Percentiles rank a stretch among this genome's conserved stretches.
phyloP scores from a whole-genome alignment of 2,888 invertebrate genomes.

The Mesorhabditis belari region DNA sequence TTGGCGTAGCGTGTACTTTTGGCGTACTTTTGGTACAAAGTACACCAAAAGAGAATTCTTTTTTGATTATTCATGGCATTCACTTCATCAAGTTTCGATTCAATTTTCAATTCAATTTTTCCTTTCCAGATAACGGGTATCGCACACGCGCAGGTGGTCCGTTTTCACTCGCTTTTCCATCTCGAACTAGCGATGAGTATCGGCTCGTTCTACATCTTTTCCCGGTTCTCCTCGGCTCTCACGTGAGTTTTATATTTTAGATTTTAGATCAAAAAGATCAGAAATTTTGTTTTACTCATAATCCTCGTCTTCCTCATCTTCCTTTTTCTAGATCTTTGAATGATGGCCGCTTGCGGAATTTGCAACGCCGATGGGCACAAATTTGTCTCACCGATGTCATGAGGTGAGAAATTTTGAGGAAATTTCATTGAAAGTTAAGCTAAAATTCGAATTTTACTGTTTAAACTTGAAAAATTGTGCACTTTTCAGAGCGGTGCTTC shows the following conservation, averaged over 20 bases:
- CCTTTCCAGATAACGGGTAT: neutral
- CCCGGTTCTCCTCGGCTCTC: slow-evolving; percentile 14
- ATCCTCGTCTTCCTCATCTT: no score
- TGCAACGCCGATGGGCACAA: slow-evolving; percentile 5
- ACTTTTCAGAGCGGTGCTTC: neutral
- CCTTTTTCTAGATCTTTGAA: neutral
- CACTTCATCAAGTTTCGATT: no score
- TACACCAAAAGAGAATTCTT: no score
- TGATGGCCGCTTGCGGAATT: neutral
- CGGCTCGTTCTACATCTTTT: slow-evolving; percentile 24
- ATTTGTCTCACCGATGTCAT: slow-evolving; percentile 6
- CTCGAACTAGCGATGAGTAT: slow-evolving; percentile 23
- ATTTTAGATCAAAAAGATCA: neutral
- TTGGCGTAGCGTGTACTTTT: no score
- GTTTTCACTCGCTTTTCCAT: slow-evolving; percentile 20
- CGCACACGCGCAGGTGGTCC: slow-evolving; percentile 14
- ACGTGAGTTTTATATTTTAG: slow-evolving; percentile 10
- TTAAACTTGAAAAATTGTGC: neutral
- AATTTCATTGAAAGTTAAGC: no score
- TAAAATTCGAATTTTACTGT: neutral
- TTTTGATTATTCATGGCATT: no score
- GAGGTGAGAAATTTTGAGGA: slow-evolving; percentile 1
- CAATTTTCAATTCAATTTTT: no score
- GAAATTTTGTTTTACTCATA: neutral
- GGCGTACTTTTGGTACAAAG: no score